Base-by-base conservation (phyloP, 2,888 invertebrate species). In the Arge pagana region DNA sequence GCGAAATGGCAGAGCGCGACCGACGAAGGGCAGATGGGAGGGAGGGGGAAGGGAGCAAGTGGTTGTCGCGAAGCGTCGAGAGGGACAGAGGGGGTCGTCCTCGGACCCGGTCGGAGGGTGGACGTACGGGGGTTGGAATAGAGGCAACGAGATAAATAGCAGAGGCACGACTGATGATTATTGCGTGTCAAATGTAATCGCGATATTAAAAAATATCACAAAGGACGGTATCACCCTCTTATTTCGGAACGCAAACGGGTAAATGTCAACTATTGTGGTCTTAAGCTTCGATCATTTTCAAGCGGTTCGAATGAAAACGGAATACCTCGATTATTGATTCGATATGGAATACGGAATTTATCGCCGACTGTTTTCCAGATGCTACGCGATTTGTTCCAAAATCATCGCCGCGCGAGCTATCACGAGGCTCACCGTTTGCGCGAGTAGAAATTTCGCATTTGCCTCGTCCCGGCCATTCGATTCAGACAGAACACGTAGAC, bases 151-250 rank as follows among this genome's bases (percentile, higher is more conserved):
- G 52, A 52, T 52, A 52, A 52, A 52, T 52, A 52, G 52, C 52
- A 18, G n/a, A 52, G 48, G 28, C 45, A 52, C 45, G 52, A 52
- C 52, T 52, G 52, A 52, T 52, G 52, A 52, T 52, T 43, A 52
- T 52, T 52, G 52, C 48, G 48, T 33, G 52, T 52, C 52, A 52
- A 52, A 52, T 48, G 48, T 52, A 52, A 52, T 52, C 52, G 52
- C 52, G 48, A 52, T 52, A 52, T 52, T 52, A 52, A 52, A 52
- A 52, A 52, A 39, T 36, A 52, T 52, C 52, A 52, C 52, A 52
- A 52, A 52, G 48, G 45, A 45, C 45, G 10, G 13, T 24, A 21
- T 21, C 45, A 35, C 45, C 45, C 45, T 45, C 45, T 35, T 35
- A 45, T 45, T 35, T 24, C 28, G 10, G 10, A 15, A 45, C 31